A percentile compares a stretch with the other conserved stretches of the same genome.
These are phyloP conservation scores for Drosophila ercepeae DNA, from an alignment of 1,140 invertebrate genomes.

Conservation along the genomic window DNA sequence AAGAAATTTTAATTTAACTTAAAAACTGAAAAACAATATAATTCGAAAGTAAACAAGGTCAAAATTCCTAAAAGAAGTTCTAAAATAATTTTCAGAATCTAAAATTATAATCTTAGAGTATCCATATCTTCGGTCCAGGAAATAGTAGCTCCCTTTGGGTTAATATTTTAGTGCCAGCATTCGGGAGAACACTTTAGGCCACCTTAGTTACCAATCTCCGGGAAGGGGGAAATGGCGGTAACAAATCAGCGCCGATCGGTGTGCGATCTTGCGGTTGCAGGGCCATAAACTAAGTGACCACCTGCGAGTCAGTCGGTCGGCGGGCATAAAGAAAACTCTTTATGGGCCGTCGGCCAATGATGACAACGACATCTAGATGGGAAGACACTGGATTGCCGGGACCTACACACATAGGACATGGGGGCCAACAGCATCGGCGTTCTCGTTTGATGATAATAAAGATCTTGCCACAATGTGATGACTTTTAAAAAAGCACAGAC, in stretches of 20 bases:
- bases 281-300: constrained; percentile 64
- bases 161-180: constrained; percentile 1
- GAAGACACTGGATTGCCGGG: constrained; percentile 12
- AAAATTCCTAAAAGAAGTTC: neutral
- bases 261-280: constrained; percentile 48
- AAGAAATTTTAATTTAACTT: no score
- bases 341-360: constrained; percentile 49
- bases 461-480: constrained; percentile 60
- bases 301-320: constrained; percentile 30
- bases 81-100: neutral
- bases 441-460: constrained; percentile 70
- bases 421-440: constrained; percentile 19
- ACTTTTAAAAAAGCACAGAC: constrained; percentile 20
- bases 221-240: constrained; percentile 30
- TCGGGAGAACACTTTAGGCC: constrained; percentile 30
- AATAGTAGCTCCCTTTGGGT: neutral
- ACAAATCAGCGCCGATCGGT: constrained; percentile 55
- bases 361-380: constrained; percentile 28
- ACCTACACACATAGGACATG: neutral
- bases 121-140: neutral
- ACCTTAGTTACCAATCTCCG: neutral
- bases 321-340: constrained; percentile 62
- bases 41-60: neutral
- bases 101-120: neutral
- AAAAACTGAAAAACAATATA: no score